Evolutionary conservation across 2,797 vertebrate species (phyloP).

Genomic region (Amniataba percoides): DNA sequence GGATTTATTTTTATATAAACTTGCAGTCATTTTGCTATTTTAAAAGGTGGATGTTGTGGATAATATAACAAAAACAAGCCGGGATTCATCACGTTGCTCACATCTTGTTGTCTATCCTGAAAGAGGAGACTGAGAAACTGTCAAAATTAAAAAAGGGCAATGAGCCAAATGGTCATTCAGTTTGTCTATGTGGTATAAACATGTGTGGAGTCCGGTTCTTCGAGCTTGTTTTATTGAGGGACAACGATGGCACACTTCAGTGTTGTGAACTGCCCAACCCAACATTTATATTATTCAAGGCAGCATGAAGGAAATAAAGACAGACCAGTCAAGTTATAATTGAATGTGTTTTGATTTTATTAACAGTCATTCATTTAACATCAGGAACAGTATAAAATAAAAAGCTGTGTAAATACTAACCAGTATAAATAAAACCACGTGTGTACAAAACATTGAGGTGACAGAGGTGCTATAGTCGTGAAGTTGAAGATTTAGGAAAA

Average conservation of each 20-base stretch:
- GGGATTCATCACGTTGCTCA: neutral
- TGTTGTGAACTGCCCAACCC: no score
- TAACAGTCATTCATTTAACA: neutral
- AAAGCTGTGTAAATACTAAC: neutral
- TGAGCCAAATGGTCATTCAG: neutral
- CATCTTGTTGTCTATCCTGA: neutral
- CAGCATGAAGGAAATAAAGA: neutral
- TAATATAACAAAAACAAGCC: neutral
- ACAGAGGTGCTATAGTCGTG: neutral
- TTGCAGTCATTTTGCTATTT: neutral
- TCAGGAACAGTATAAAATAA: neutral
- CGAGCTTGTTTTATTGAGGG: constrained; percentile 1
- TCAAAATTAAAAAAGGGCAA: neutral
- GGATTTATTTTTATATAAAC: no score
- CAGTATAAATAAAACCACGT: neutral
- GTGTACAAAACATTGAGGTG: no score
- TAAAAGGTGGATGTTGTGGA: neutral
- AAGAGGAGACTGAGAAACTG: neutral
- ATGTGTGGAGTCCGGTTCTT: neutral
- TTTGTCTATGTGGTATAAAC: neutral
- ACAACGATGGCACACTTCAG: no score
- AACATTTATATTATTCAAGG: constrained; percentile 4
- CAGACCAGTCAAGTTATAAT: neutral
- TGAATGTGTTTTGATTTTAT: neutral
- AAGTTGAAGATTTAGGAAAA: neutral